These are phyloP conservation scores for Sinocyclocheilus maitianheensis DNA, from an alignment of 2,113 vertebrate genomes.

Conservation along the genomic window DNA sequence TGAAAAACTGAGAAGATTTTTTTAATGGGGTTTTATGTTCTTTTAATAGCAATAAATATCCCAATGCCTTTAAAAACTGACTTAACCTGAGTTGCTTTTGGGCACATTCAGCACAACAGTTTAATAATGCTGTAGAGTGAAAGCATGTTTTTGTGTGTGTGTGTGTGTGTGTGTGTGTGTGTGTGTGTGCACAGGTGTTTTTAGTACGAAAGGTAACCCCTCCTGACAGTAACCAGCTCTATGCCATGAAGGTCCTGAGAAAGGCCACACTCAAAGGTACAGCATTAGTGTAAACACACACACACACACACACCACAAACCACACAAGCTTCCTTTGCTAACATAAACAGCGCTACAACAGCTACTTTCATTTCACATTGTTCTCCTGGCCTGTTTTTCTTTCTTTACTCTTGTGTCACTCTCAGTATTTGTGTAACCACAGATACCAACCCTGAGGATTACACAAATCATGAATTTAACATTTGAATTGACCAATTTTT, in stretches of 20 bases:
- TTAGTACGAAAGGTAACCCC: slow-evolving; percentile 92
- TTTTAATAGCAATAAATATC: not conserved
- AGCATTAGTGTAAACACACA: not conserved
- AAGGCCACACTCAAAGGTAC: slow-evolving; percentile 95
- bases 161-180: not conserved
- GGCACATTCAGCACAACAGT: too few relatives aligned
- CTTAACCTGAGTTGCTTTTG: too few relatives aligned
- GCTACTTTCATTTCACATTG: not conserved
- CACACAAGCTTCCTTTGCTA: slow-evolving; percentile 19
- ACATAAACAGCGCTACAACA: slow-evolving; percentile 15
- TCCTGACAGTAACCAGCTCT: slow-evolving; percentile 90
- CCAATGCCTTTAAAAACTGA: not conserved
- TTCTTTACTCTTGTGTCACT: not conserved
- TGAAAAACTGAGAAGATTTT: too few relatives aligned
- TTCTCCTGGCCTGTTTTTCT: not conserved
- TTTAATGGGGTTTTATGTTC: not conserved
- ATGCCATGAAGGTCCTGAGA: slow-evolving; percentile 98
- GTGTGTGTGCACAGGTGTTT: slow-evolving; percentile 82
- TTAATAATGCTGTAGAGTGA: not conserved
- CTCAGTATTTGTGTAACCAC: not conserved
- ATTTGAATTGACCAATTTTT: not conserved
- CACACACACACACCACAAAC: not conserved
- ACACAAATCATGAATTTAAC: not conserved
- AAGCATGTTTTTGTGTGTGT: not conserved
- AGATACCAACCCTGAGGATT: not conserved